Evolutionary conservation across 2,888 invertebrate genomes (phyloP).

Genomic region (Drosophila heteroneura): DNA sequence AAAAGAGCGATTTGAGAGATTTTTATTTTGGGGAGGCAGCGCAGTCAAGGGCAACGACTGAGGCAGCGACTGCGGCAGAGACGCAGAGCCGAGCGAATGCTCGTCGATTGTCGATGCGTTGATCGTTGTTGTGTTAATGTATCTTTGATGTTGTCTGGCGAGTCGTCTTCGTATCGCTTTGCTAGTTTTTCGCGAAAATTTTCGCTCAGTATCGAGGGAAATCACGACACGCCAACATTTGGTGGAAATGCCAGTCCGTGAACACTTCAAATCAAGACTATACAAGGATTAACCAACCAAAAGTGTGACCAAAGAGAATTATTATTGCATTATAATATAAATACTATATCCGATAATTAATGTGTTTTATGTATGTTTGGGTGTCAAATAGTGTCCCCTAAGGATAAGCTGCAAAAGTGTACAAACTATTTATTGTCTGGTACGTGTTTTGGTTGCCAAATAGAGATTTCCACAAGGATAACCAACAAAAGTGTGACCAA

Average conservation of each 20-base stretch:
- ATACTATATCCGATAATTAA: neutral
- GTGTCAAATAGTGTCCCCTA: neutral
- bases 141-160: slow-evolving; percentile 71
- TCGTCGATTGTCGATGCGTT: slow-evolving; percentile 60
- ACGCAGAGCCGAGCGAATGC: slow-evolving; percentile 49
- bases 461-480: slow-evolving; percentile 56
- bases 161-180: slow-evolving; percentile 27
- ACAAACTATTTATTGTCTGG: neutral
- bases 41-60: slow-evolving; percentile 64
- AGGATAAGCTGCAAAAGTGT: neutral
- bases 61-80: slow-evolving; percentile 1
- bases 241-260: slow-evolving; percentile 64
- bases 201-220: slow-evolving; percentile 78
- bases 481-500: slow-evolving; percentile 52
- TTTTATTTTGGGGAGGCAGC: slow-evolving; percentile 46
- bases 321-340: neutral
- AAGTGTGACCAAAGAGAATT: slow-evolving; percentile 50
- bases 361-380: neutral
- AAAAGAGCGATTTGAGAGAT: slow-evolving; percentile 31
- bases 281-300: slow-evolving; percentile 61
- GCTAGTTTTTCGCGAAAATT: slow-evolving; percentile 57
- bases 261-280: slow-evolving; percentile 38
- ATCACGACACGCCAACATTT: slow-evolving; percentile 76
- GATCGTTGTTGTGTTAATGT: slow-evolving; percentile 66
- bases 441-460: neutral